A percentile compares a stretch with the other conserved stretches of the same genome.
Evolutionary conservation across 2,113 vertebrate genomes (phyloP).

Genomic region (Rynchops niger): DNA sequence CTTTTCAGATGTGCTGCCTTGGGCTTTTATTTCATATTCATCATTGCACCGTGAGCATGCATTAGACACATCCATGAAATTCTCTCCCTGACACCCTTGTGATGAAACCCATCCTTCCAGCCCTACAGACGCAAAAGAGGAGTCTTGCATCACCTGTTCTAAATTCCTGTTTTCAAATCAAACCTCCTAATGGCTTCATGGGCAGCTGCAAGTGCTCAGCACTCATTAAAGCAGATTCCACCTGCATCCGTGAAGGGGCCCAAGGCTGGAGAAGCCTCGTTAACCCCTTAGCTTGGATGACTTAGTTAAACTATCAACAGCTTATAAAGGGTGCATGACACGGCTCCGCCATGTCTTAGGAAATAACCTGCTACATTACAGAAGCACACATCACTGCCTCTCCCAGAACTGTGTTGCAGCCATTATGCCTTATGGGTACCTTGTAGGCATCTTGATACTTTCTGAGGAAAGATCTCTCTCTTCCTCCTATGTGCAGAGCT

Average conservation of each 20-base stretch:
- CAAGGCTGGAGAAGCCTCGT: not conserved
- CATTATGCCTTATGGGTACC: not conserved
- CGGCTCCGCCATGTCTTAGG: not conserved
- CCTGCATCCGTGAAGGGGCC: fast-evolving
- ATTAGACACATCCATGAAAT: not conserved
- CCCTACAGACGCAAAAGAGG: not conserved
- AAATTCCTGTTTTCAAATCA: not conserved
- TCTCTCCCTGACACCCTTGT: too few species aligned
- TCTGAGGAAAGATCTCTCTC: not conserved
- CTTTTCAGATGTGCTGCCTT: not conserved
- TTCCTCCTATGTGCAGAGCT: fast-evolving
- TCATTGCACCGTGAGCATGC: not conserved
- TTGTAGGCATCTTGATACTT: not conserved
- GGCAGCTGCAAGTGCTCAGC: not conserved
- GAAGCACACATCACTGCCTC: not conserved
- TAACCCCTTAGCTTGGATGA: not conserved
- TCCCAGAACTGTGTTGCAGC: not conserved
- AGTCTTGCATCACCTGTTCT: not conserved
- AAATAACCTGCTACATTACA: not conserved
- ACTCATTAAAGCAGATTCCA: not conserved
- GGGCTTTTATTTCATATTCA: not conserved
- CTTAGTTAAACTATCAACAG: not conserved
- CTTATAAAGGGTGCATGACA: not conserved
- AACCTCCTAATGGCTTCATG: not conserved
- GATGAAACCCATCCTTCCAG: not conserved